Conservation (phyloP, 2,113 vertebrate genomes). For the Narcine bancroftii region DNA sequence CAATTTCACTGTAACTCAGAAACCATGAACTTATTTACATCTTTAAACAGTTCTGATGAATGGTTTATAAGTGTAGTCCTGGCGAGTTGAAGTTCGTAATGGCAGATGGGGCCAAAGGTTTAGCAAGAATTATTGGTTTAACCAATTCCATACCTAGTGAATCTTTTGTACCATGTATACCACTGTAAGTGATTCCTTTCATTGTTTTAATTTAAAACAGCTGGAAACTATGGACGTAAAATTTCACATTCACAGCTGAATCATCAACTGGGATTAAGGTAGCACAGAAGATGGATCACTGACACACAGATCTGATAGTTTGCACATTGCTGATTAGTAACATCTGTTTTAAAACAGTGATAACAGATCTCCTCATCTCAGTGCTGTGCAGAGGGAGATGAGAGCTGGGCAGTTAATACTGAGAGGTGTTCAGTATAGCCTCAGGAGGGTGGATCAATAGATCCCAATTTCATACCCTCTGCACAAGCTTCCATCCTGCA, state of each 20-base stretch:
- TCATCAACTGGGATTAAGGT: slow-evolving; percentile 5
- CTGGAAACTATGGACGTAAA: slow-evolving; percentile 4
- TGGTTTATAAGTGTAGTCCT: background rate
- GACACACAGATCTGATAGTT: background rate
- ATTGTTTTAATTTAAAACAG: slow-evolving; percentile 26
- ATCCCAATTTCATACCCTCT: background rate
- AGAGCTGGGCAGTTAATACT: background rate
- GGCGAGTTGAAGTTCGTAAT: background rate
- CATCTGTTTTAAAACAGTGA: background rate
- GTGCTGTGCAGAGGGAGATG: background rate
- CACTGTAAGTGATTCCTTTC: background rate
- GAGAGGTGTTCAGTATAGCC: background rate
- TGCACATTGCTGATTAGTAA: background rate
- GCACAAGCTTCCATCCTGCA: background rate
- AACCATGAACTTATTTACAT: background rate
- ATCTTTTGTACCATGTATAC: background rate
- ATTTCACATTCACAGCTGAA: slow-evolving; percentile 23
- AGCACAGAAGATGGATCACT: slow-evolving; percentile 14
- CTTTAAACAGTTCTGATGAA: background rate
- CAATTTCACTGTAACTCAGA: background rate
- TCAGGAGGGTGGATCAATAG: background rate
- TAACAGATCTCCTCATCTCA: background rate
- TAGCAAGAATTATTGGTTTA: slow-evolving; percentile 16
- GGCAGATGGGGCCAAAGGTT: slow-evolving; percentile 10
- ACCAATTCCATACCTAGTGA: background rate